phyloP scores from a whole-genome alignment of 1,140 invertebrate genomes.

The Drosophila lini region DNA sequence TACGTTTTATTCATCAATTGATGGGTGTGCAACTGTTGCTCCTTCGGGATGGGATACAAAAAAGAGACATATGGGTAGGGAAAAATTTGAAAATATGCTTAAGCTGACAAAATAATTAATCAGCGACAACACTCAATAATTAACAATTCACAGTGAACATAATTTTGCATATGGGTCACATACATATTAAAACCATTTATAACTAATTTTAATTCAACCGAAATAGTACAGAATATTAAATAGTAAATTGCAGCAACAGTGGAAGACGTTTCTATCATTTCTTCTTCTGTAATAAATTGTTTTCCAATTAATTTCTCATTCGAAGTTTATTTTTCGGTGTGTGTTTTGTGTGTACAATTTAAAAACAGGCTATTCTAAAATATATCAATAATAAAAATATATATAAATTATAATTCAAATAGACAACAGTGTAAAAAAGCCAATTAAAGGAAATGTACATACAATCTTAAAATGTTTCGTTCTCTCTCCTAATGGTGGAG shows the following conservation, averaged over 20 bases:
- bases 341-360: conserved; percentile 43
- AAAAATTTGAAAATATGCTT: background rate
- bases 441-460: conserved; percentile 73
- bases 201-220: conserved; percentile 47
- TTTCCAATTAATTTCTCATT: conserved; percentile 37
- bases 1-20: background rate
- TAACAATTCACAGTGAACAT: conserved; percentile 38
- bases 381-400: conserved; percentile 47
- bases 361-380: conserved; percentile 48
- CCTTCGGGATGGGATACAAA: conserved; percentile 8
- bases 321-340: conserved; percentile 46
- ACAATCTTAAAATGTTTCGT: conserved; percentile 70
- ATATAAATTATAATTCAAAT: conserved; percentile 76
- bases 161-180: conserved; percentile 31
- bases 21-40: conserved; percentile 18
- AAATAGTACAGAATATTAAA: conserved; percentile 56
- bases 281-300: conserved; percentile 39
- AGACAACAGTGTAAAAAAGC: conserved; percentile 80
- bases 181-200: conserved; percentile 21
- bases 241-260: conserved; percentile 82
- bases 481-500: conserved; percentile 12
- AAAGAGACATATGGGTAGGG: background rate
- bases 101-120: conserved; percentile 21
- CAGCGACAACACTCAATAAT: conserved; percentile 32
- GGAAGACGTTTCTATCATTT: conserved; percentile 71